Conservation (phyloP, 2,113 vertebrate genomes). For the Ellobius talpinus region DNA sequence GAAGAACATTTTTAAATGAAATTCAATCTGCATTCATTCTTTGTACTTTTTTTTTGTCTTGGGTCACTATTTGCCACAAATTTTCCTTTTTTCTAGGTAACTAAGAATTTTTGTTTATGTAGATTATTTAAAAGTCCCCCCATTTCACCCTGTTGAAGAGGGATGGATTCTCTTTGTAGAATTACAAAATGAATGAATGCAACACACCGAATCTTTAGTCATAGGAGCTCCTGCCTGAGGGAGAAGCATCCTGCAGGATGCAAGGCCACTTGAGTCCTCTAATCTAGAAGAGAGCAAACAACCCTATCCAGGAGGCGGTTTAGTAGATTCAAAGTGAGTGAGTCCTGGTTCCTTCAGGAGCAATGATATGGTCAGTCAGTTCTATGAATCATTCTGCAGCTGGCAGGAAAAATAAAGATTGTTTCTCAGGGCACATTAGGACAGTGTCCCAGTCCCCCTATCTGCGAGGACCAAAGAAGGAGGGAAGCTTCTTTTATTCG, state of each 20-base stretch:
- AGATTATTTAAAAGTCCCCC: not conserved
- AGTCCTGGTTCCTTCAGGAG: not conserved
- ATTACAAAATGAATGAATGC: not conserved
- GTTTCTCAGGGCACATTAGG: not conserved
- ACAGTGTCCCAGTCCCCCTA: not conserved
- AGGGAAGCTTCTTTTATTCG: not conserved
- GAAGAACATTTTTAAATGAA: not conserved
- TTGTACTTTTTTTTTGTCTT: not conserved
- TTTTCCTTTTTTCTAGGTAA: not conserved
- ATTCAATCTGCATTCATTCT: not conserved
- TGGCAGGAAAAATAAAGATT: not conserved
- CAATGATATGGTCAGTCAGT: not conserved
- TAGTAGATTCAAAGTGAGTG: no score
- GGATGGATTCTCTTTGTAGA: not conserved
- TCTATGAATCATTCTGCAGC: not conserved
- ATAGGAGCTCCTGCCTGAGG: not conserved
- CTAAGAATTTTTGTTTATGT: not conserved
- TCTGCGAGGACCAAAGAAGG: not conserved
- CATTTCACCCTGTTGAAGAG: not conserved
- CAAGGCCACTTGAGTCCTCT: not conserved
- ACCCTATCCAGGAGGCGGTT: not conserved
- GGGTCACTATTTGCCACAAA: not conserved
- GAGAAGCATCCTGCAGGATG: not conserved
- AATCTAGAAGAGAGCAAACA: not conserved
- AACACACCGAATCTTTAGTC: not conserved